Conservation (phyloP, 2,888 invertebrate species). For the Nomada ruficornis region DNA sequence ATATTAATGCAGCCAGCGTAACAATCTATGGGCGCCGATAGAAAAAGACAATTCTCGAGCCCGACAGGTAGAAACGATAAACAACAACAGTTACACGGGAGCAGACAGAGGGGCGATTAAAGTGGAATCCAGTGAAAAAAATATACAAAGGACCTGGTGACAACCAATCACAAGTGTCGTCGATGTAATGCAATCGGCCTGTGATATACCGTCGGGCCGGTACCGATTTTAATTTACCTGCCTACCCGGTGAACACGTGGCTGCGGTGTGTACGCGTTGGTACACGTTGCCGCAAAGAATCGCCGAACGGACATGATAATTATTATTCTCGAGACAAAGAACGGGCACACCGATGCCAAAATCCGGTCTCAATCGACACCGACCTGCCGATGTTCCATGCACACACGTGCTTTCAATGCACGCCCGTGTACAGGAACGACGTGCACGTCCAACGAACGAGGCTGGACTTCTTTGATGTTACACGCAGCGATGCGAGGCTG, state of each 20-base stretch:
- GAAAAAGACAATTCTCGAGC: neutral
- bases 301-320: conserved; percentile 78
- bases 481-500: conserved; percentile 55
- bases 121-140: conserved; percentile 30
- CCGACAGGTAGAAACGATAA: neutral
- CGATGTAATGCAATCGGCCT: conserved; percentile 58
- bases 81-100: neutral
- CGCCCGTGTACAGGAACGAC: conserved; percentile 24
- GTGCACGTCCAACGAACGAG: conserved; percentile 23
- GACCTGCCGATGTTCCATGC: conserved; percentile 1
- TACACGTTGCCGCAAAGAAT: conserved; percentile 74
- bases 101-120: conserved; percentile 11
- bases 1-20: too few species aligned
- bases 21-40: neutral
- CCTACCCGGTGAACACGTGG: conserved; percentile 24
- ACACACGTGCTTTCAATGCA: neutral
- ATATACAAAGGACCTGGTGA: conserved; percentile 56
- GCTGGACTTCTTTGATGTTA: conserved; percentile 70
- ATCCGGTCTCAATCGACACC: conserved; percentile 68
- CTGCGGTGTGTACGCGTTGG: neutral
- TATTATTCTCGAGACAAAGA: conserved; percentile 75
- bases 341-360: conserved; percentile 69
- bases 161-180: conserved; percentile 59
- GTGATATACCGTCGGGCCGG: conserved; percentile 55
- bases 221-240: conserved; percentile 66